Conservation (phyloP, 2,113 vertebrate species). For the Dasyprocta punctata region DNA sequence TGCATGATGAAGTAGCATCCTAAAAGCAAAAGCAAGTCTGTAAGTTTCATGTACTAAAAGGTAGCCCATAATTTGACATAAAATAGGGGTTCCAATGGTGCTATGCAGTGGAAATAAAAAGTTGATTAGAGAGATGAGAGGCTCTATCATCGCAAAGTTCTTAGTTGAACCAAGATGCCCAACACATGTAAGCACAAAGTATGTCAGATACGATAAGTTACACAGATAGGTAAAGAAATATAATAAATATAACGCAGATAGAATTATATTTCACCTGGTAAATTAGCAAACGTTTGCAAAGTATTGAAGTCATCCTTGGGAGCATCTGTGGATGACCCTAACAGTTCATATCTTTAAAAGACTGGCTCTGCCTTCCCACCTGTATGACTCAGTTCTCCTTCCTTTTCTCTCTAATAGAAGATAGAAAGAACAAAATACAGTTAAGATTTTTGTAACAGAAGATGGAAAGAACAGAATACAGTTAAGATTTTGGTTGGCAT, state of each 20-base stretch:
- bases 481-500: background rate
- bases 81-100: background rate
- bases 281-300: background rate
- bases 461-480: background rate
- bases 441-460: background rate
- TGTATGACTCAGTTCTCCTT: background rate
- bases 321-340: background rate
- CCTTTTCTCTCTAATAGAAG: background rate
- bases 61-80: background rate
- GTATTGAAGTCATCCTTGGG: background rate
- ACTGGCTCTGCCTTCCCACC: background rate
- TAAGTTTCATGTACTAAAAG: background rate
- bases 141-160: background rate
- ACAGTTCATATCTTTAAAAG: background rate
- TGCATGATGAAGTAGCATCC: background rate
- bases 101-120: background rate
- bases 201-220: background rate
- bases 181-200: background rate
- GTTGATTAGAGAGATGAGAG: background rate
- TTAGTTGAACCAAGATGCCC: background rate
- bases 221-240: background rate
- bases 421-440: background rate
- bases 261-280: background rate
- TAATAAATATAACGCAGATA: background rate
- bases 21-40: background rate